phyloP scores from a whole-genome alignment of 2,888 invertebrate species.

The Pristionchus arcanus region DNA sequence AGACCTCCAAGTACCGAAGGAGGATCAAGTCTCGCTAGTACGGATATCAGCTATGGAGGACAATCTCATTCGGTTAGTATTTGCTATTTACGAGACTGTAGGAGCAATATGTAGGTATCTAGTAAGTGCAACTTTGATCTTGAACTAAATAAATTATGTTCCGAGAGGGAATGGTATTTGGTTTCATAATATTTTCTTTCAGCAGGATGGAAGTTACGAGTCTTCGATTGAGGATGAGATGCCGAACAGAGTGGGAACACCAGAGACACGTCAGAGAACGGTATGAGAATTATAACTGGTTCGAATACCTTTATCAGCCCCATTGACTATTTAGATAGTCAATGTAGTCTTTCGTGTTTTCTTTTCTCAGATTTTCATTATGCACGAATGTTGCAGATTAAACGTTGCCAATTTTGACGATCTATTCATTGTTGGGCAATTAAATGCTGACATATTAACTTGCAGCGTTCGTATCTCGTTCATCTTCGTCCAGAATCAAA shows the following conservation, averaged over 20 bases:
- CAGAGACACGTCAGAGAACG: background rate
- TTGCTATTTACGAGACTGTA: no score
- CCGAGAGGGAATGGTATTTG: background rate
- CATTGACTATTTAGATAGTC: no score
- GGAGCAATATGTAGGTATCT: no score
- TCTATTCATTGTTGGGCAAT: background rate
- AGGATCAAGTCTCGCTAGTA: background rate
- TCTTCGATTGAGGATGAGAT: background rate
- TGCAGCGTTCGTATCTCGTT: constrained; percentile 15
- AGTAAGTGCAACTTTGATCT: background rate
- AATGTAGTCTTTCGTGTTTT: no score
- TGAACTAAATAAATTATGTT: no score
- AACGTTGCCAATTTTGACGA: background rate
- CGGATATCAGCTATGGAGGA: background rate
- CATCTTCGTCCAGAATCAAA: background rate
- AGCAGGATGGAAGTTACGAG: constrained; percentile 6
- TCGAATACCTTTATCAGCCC: no score
- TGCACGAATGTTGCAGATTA: background rate
- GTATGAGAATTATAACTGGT: background rate
- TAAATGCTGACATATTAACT: background rate
- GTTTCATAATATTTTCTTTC: background rate
- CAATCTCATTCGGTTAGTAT: background rate
- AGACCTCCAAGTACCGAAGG: background rate
- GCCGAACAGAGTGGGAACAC: background rate
- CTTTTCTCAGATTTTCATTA: no score